Evolutionary conservation across 2,888 invertebrate species (phyloP), one percentile per base, ranked within the genome.

Genomic region (Crematogaster levior): DNA sequence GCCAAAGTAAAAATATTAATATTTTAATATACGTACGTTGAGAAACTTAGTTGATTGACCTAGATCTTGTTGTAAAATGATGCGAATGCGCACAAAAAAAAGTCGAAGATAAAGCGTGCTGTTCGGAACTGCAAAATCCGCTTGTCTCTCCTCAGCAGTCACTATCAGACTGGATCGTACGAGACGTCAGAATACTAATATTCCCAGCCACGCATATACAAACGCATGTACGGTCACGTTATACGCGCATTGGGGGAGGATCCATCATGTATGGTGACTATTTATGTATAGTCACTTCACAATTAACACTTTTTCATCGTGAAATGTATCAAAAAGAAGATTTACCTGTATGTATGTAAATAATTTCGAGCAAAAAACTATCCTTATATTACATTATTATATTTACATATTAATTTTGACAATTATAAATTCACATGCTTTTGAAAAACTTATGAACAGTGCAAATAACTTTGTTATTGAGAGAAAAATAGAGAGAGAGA

Each of bases 111-210:
- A 43, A 58, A 18, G 0, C 56, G n/a, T 53, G 68, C 63, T 56
- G 77, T 30, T 72, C 9, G 43, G 53, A 48, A 61, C 51, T 34
- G 43, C 46, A 43, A 82, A 82, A 86, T 86, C 85, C 18, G 81
- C 86, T 86, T 83, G 79, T 88, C 82, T 81, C 91, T 87, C 89
- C 82, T 87, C 92, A 89, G 89, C 91, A 91, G 90, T 86, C 90
- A 88, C 91, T 86, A 91, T 88, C 90, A 86, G 88, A 94, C 94
- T 94, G 91, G 92, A 88, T 91, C 86, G 88, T 91, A 91, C 89
- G 91, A 89, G 77, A 90, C 89, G 90, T 86, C 92, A 90, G 91
- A 91, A 92, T 91, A 90, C 89, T 92, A 91, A 88, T 90, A 90
- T 90, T 86, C 87, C 72, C 66, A 72, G 82, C 86, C 87, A 83